Percentiles rank a stretch among this genome's conserved stretches.
Conservation (phyloP, 2,888 invertebrate species). For the Lamproptera curius region DNA sequence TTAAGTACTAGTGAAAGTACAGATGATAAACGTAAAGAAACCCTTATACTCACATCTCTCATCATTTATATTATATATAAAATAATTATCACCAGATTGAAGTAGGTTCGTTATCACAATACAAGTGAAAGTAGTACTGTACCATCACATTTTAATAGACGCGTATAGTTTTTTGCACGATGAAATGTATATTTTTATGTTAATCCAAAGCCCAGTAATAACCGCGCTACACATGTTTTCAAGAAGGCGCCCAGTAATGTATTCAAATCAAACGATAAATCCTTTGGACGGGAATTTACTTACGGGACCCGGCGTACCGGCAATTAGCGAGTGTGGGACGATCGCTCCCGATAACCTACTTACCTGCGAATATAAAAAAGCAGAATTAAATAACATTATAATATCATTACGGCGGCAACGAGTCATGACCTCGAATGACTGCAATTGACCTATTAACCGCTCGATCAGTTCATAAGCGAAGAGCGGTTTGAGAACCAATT, state of each 20-base stretch:
- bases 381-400: slow-evolving; percentile 67
- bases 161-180: background rate
- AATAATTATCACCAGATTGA: too few species aligned
- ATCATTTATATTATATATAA: too few species aligned
- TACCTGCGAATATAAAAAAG: slow-evolving; percentile 61
- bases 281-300: slow-evolving; percentile 13
- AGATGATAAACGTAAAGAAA: too few species aligned
- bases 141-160: background rate
- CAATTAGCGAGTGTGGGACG: slow-evolving; percentile 13
- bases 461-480: too few species aligned
- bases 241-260: background rate
- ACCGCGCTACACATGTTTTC: slow-evolving; percentile 5
- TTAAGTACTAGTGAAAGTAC: too few species aligned
- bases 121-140: too few species aligned
- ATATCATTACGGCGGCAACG: slow-evolving; percentile 58
- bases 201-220: background rate
- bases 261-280: slow-evolving; percentile 15
- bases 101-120: too few species aligned
- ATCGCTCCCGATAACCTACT: slow-evolving; percentile 48
- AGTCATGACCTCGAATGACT: slow-evolving; percentile 54
- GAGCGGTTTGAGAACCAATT: too few species aligned
- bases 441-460: slow-evolving; percentile 49
- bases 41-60: too few species aligned
- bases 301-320: background rate
- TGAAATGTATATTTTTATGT: too few species aligned